phyloP scores from a whole-genome alignment of 2,113 vertebrate species.

The Aphelocoma coerulescens region DNA sequence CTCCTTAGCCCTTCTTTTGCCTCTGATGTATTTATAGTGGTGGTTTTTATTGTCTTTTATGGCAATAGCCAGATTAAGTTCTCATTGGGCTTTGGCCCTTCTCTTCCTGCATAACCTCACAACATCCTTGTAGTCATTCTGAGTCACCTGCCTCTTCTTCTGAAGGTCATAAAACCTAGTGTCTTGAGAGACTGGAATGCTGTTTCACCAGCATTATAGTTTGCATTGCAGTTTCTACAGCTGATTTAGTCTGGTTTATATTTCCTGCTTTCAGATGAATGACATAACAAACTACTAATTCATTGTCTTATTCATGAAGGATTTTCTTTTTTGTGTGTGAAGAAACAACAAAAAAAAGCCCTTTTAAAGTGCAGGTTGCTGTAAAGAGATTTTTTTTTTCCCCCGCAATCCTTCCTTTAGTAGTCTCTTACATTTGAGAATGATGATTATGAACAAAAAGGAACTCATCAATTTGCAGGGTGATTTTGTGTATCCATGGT shows the following conservation, averaged over 20 bases:
- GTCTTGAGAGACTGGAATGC: background rate
- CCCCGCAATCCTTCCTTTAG: rapidly evolving
- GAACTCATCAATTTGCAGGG: background rate
- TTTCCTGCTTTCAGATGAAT: background rate
- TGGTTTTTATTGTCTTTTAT: background rate
- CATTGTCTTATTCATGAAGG: background rate
- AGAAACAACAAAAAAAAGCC: background rate
- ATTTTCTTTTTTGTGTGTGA: background rate
- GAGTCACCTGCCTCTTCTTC: background rate
- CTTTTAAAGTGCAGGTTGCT: background rate
- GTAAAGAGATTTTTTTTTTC: background rate
- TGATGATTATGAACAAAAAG: background rate
- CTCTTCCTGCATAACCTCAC: background rate
- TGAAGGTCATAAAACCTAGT: background rate
- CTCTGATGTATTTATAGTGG: background rate
- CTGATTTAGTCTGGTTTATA: background rate
- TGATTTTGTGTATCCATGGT: background rate
- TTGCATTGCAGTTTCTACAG: background rate
- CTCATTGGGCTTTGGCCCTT: background rate
- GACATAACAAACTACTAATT: background rate
- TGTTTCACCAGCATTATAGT: background rate
- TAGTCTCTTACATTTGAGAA: background rate
- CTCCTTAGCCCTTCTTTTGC: background rate
- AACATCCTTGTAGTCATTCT: background rate
- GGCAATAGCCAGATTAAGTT: background rate